Conservation (phyloP, 2,797 vertebrate genomes). For the Todus mexicanus region DNA sequence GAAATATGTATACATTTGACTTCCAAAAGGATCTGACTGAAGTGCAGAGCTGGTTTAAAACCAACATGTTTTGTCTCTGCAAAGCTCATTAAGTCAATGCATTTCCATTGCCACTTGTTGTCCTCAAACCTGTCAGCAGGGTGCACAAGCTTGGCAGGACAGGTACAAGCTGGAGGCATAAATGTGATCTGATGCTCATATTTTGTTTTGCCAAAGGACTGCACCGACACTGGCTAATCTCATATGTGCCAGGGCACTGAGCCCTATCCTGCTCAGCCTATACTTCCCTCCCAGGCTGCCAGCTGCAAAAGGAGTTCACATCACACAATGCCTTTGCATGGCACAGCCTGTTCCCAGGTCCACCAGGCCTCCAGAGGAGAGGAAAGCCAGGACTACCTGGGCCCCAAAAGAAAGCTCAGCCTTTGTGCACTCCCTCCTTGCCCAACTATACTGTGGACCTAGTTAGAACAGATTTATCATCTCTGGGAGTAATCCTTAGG, state of each 20-base stretch:
- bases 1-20: accelerated
- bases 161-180: background rate
- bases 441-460: background rate
- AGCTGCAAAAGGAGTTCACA: background rate
- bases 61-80: background rate
- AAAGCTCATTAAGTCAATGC: background rate
- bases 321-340: background rate
- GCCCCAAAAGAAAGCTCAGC: background rate
- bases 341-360: background rate
- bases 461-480: background rate
- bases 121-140: background rate
- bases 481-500: background rate
- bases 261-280: background rate
- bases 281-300: background rate
- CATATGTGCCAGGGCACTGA: background rate
- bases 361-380: background rate
- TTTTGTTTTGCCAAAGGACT: background rate
- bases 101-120: slow-evolving; percentile 32
- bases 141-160: background rate
- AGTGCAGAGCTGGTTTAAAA: background rate
- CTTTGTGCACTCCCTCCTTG: background rate
- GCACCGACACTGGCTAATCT: background rate
- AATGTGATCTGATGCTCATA: background rate
- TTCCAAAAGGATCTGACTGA: background rate
- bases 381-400: background rate